Conservation (phyloP, 2,113 vertebrate genomes). For the Cygnus atratus region DNA sequence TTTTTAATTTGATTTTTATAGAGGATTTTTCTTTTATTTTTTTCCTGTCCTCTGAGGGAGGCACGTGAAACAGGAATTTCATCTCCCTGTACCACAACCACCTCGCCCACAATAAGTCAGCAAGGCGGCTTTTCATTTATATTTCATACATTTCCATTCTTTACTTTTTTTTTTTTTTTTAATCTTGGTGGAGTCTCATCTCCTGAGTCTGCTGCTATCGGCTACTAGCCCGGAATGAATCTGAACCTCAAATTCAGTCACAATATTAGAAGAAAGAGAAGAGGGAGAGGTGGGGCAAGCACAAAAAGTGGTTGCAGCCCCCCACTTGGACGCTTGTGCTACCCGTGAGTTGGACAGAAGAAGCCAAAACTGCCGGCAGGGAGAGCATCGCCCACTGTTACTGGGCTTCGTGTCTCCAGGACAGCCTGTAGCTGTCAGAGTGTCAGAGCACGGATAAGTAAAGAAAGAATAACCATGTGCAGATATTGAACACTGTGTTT, state of each 20-base stretch:
- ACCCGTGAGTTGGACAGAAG: background rate
- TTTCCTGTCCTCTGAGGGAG: background rate
- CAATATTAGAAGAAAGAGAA: background rate
- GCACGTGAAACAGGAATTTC: background rate
- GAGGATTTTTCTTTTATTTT: background rate
- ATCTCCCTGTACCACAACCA: background rate
- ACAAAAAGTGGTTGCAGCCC: background rate
- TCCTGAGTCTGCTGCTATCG: background rate
- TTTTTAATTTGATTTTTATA: conserved; percentile 14
- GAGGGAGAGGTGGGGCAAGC: background rate
- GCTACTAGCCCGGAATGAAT: background rate
- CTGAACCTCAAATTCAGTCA: background rate
- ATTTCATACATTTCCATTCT: background rate
- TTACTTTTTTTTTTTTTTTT: background rate
- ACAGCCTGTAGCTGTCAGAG: background rate
- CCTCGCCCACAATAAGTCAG: background rate
- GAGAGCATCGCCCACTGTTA: background rate
- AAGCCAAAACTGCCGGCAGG: background rate
- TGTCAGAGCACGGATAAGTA: accelerated
- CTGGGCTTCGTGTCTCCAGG: background rate
- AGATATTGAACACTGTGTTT: background rate
- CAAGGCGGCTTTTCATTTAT: background rate
- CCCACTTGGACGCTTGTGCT: background rate
- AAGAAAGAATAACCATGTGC: background rate
- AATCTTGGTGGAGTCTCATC: background rate